phyloP scores from a whole-genome alignment of 2,797 vertebrate species.

The Lates japonicus region DNA sequence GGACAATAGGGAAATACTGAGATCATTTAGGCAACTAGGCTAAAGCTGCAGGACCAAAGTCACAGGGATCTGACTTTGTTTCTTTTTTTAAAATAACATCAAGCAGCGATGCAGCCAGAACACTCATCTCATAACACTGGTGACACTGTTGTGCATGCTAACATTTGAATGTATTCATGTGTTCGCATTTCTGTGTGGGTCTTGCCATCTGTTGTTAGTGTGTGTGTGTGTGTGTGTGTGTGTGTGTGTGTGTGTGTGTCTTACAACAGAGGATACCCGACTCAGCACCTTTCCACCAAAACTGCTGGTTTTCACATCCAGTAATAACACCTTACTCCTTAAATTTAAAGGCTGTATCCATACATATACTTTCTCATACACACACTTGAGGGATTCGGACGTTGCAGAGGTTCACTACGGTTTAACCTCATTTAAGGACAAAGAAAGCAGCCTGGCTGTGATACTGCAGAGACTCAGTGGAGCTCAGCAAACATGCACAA shows the following conservation, averaged over 20 bases:
- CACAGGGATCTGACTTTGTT: conserved; percentile 1
- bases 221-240: conserved; percentile 20
- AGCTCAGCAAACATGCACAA: conserved; percentile 11
- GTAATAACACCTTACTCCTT: conserved; percentile 35
- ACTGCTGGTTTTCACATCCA: conserved; percentile 26
- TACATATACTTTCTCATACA: background rate
- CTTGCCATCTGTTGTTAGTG: background rate
- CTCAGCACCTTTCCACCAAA: conserved; percentile 60
- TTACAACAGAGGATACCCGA: conserved; percentile 26
- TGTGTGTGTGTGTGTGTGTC: conserved; percentile 32
- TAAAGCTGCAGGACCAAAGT: conserved; percentile 19
- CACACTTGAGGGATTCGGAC: conserved; percentile 11
- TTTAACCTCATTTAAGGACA: conserved; percentile 58
- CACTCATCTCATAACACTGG: background rate
- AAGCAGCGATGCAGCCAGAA: conserved; percentile 2
- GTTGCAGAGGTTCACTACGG: conserved; percentile 15
- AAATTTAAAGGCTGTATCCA: conserved; percentile 33
- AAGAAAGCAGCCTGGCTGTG: conserved; percentile 21
- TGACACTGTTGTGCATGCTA: background rate
- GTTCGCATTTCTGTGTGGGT: conserved; percentile 9
- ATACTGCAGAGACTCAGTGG: conserved; percentile 24
- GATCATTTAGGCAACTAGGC: conserved; percentile 7
- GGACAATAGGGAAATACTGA: background rate
- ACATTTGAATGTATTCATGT: background rate
- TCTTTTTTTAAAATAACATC: conserved; percentile 2